These are phyloP conservation scores for Cololabis saira DNA, from an alignment of 2,113 vertebrate species.

Conservation along the genomic window DNA sequence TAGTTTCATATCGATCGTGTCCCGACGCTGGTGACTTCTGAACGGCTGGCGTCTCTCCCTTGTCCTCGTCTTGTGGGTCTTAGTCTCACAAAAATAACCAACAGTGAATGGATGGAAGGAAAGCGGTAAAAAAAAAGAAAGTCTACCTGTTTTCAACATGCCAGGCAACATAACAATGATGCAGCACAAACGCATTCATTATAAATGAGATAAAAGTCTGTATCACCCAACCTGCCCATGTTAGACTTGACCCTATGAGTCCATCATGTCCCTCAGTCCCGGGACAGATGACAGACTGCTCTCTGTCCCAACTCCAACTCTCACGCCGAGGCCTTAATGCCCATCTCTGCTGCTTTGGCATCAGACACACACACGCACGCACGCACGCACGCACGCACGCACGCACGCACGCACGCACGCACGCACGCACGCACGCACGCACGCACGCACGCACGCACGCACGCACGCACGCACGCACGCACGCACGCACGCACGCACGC, in stretches of 20 bases:
- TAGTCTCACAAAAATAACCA: conserved; percentile 16
- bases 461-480: too few relatives aligned
- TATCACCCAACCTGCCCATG: conserved; percentile 18
- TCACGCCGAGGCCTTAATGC: conserved; percentile 69
- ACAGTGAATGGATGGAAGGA: conserved; percentile 39
- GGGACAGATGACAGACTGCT: conserved; percentile 4
- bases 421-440: conserved; percentile 33
- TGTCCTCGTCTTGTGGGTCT: conserved; percentile 11
- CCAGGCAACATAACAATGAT: conserved; percentile 40
- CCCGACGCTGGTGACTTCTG: conserved; percentile 57
- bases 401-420: conserved; percentile 24
- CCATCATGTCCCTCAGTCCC: conserved; percentile 26
- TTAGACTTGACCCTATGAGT: conserved; percentile 5
- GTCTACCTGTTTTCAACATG: conserved; percentile 14
- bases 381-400: conserved; percentile 35
- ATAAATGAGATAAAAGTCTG: conserved; percentile 46
- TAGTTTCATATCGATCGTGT: neutral
- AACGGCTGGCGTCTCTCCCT: conserved; percentile 46
- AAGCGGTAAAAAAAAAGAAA: conserved; percentile 18
- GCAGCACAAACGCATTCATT: conserved; percentile 37
- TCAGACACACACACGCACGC: conserved; percentile 34
- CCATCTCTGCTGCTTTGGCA: conserved; percentile 59
- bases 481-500: conserved; percentile 21
- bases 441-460: conserved; percentile 44
- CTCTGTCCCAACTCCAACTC: conserved; percentile 7